Conservation (phyloP, 2,888 invertebrate species). For the Ganaspis brasiliensis region DNA sequence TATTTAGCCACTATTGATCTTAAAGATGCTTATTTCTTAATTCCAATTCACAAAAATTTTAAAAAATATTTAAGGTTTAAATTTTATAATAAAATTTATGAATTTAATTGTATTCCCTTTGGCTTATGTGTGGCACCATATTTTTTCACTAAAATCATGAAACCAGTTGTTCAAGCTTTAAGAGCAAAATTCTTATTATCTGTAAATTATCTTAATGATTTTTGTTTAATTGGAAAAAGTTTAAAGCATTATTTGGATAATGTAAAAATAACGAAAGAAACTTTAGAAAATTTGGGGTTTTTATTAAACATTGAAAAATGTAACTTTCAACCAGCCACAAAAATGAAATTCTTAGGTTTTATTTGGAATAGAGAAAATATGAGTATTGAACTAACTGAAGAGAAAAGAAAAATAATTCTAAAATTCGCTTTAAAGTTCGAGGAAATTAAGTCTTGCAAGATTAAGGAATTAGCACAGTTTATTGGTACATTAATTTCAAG, state of each 20-base stretch:
- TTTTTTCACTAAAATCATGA: too few relatives aligned
- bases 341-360: conserved; percentile 49
- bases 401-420: conserved; percentile 44
- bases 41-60: background rate
- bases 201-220: too few relatives aligned
- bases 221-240: too few relatives aligned
- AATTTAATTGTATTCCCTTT: background rate
- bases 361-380: conserved; percentile 41
- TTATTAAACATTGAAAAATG: background rate
- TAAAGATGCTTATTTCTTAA: background rate
- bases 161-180: background rate
- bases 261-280: background rate
- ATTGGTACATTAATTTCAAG: conserved; percentile 48
- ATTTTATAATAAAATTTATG: background rate
- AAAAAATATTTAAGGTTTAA: background rate
- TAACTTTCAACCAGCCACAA: background rate
- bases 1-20: conserved; percentile 11
- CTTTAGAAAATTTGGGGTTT: background rate
- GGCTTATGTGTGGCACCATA: background rate
- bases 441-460: conserved; percentile 36
- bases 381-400: conserved; percentile 15
- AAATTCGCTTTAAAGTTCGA: background rate
- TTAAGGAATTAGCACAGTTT: conserved; percentile 51
- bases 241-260: background rate
- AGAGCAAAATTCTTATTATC: too few relatives aligned